phyloP scores from a whole-genome alignment of 1,140 invertebrate species.

The Temnothorax longispinosus region DNA sequence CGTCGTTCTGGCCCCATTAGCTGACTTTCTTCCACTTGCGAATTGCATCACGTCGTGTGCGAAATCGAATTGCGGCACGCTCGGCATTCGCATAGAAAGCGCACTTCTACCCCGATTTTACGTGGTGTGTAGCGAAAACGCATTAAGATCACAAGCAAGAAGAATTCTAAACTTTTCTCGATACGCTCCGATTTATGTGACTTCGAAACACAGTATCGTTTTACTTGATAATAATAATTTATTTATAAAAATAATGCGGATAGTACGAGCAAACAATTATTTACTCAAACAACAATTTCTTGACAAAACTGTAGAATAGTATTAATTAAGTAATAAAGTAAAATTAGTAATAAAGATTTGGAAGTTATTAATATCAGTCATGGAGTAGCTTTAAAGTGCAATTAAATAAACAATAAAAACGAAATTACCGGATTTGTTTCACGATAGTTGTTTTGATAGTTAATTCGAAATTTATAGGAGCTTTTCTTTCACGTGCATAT shows the following conservation, averaged over 20 bases:
- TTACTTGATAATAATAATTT: not conserved
- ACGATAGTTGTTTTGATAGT: not conserved
- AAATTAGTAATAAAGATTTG: no score
- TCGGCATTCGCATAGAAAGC: not conserved
- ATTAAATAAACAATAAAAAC: not conserved
- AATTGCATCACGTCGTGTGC: slow-evolving; percentile 60
- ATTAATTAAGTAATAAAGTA: no score
- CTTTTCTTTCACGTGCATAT: not conserved
- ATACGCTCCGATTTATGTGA: not conserved
- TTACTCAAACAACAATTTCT: not conserved
- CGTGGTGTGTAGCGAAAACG: not conserved
- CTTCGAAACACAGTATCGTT: not conserved
- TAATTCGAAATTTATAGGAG: not conserved
- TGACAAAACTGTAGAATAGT: not conserved
- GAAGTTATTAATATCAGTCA: not conserved
- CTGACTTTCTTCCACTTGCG: slow-evolving; percentile 56
- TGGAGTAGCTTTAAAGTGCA: not conserved
- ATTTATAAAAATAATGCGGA: not conserved
- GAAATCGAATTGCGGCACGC: slow-evolving; percentile 45
- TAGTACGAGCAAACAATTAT: not conserved
- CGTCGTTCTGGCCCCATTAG: slow-evolving; percentile 47
- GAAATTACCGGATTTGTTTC: not conserved
- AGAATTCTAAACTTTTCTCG: not conserved
- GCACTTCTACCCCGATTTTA: slow-evolving; percentile 13
- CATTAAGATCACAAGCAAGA: not conserved